phyloP scores from a whole-genome alignment of 1,140 invertebrate genomes.

The Mylabris phalerata region DNA sequence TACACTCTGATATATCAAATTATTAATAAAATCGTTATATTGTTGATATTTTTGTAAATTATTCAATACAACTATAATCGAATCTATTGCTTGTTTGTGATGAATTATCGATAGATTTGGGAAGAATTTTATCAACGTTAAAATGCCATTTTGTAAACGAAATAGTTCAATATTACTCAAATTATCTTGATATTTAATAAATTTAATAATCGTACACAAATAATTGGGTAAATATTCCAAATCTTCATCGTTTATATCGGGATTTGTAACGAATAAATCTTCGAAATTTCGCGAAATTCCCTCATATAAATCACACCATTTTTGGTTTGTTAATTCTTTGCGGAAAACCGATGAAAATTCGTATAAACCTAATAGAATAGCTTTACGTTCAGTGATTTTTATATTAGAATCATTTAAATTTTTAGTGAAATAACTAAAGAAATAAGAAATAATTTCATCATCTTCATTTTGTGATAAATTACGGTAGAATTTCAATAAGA shows the following conservation, averaged over 20 bases:
- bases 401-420: conserved; percentile 17
- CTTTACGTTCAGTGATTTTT: conserved; percentile 23
- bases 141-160: conserved; percentile 34
- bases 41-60: conserved; percentile 36
- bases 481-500: conserved; percentile 38
- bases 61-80: conserved; percentile 40
- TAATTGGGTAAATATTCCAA: conserved; percentile 36
- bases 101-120: conserved; percentile 38
- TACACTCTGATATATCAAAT: conserved; percentile 46
- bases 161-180: conserved; percentile 41
- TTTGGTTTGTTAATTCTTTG: conserved; percentile 24
- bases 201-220: conserved; percentile 29
- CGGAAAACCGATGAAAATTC: conserved; percentile 34
- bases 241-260: conserved; percentile 20
- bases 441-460: conserved; percentile 26
- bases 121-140: conserved; percentile 46
- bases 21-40: conserved; percentile 25
- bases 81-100: conserved; percentile 33
- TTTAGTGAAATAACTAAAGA: conserved; percentile 28
- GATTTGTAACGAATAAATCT: conserved; percentile 33
- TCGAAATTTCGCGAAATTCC: conserved; percentile 38
- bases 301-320: conserved; percentile 30
- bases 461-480: conserved; percentile 26
- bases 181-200: conserved; percentile 31
- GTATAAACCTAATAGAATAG: conserved; percentile 28